A percentile compares a stretch with the other conserved stretches of the same genome.
Evolutionary conservation across 2,797 vertebrate genomes (phyloP).

Genomic region (Trachurus trachurus): DNA sequence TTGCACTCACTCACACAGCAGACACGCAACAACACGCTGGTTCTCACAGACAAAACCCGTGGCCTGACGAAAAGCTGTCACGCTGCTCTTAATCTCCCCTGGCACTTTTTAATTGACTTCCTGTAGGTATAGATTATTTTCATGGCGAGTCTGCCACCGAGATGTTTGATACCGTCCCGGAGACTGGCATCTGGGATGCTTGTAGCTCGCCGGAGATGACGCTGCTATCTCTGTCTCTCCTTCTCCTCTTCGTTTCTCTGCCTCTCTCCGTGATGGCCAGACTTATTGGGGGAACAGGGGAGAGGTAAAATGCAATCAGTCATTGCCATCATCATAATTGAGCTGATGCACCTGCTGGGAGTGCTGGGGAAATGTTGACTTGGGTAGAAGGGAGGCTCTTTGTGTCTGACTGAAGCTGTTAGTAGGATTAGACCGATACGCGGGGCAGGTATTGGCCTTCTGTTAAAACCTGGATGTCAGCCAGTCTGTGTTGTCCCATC

Average conservation of each 20-base stretch:
- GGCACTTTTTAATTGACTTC: constrained; percentile 97
- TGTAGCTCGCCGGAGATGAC: constrained; percentile 76
- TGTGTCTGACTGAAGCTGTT: constrained; percentile 74
- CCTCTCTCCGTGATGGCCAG: constrained; percentile 74
- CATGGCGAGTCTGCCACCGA: constrained; percentile 89
- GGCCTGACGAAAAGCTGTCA: constrained; percentile 92
- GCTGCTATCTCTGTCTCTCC: constrained; percentile 57
- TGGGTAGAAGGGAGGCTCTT: constrained; percentile 61
- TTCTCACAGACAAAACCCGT: constrained; percentile 80
- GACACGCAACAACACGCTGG: constrained; percentile 48
- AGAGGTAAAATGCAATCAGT: constrained; percentile 84
- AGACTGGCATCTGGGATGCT: constrained; percentile 83
- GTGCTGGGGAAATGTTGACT: constrained; percentile 73
- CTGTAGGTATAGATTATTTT: constrained; percentile 94
- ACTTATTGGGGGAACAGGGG: constrained; percentile 76
- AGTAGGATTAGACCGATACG: constrained; percentile 54
- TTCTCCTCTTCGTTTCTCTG: constrained; percentile 23
- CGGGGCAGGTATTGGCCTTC: constrained; percentile 56
- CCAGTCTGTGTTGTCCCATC: constrained; percentile 50
- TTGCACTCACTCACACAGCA: constrained; percentile 59
- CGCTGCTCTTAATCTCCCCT: constrained; percentile 93
- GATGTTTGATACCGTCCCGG: constrained; percentile 85
- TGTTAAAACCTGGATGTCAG: constrained; percentile 51
- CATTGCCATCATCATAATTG: constrained; percentile 83
- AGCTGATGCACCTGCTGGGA: constrained; percentile 82